Percentiles rank a stretch among this genome's conserved stretches.
Conservation (phyloP, 2,888 invertebrate species). For the Druceiella hillmani region DNA sequence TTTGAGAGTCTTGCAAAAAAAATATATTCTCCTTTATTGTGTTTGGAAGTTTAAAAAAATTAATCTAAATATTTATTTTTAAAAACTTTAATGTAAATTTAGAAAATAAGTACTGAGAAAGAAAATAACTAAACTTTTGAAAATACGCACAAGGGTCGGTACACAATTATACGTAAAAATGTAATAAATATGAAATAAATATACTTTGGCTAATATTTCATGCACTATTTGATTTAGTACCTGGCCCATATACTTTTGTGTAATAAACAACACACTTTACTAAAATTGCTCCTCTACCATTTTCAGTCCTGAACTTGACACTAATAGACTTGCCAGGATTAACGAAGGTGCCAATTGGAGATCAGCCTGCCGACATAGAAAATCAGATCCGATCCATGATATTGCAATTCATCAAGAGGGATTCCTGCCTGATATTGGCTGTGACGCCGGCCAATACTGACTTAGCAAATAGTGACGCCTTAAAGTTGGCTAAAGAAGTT, state of each 20-base stretch:
- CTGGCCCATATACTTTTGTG: neutral
- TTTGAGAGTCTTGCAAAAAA: no score
- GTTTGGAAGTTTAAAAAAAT: no score
- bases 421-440: slow-evolving; percentile 92
- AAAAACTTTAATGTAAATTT: no score
- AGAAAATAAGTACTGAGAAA: no score
- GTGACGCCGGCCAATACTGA: slow-evolving; percentile 98
- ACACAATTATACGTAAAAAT: no score
- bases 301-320: slow-evolving; percentile 79
- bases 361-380: slow-evolving; percentile 95
- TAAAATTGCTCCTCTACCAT: neutral
- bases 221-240: no score
- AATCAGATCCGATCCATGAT: slow-evolving; percentile 91
- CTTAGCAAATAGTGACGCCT: slow-evolving; percentile 97
- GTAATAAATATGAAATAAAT: no score
- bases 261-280: neutral
- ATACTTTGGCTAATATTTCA: no score
- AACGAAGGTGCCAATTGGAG: slow-evolving; percentile 96
- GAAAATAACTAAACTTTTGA: no score
- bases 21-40: no score
- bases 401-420: slow-evolving; percentile 88
- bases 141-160: no score
- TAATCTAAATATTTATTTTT: no score
- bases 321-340: slow-evolving; percentile 93
- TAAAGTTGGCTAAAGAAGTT: slow-evolving; percentile 96